Evolutionary conservation across 37 sponge, comb jelly and placozoan genomes (phyloP).

Genomic region (Cliona cf. orientalis): DNA sequence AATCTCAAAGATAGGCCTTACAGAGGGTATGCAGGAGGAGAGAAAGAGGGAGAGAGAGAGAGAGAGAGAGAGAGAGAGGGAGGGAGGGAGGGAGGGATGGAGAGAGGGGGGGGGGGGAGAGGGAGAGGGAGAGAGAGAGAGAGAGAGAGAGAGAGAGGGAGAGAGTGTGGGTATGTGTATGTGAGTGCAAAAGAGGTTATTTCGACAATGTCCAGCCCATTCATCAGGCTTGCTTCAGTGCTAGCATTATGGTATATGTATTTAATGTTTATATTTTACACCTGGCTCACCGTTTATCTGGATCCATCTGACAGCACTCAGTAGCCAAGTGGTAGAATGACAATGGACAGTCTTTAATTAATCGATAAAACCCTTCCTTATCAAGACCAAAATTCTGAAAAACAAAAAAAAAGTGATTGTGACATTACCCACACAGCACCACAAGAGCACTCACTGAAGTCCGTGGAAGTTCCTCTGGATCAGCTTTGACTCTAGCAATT

Average conservation of each 20-base stretch:
- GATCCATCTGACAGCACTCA: conserved; percentile 50
- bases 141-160: too few relatives aligned
- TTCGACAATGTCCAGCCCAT: neutral
- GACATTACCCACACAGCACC: neutral
- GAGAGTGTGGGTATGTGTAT: too few relatives aligned
- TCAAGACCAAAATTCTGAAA: conserved; percentile 82
- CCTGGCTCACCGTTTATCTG: conserved; percentile 59
- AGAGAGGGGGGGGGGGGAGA: neutral
- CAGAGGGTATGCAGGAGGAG: neutral
- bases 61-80: too few relatives aligned
- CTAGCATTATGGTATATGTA: neutral
- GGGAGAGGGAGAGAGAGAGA: neutral
- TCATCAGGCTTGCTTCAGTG: neutral
- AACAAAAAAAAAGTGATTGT: neutral
- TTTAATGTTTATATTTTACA: neutral
- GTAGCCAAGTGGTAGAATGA: conserved; percentile 73
- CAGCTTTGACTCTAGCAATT: conserved; percentile 80
- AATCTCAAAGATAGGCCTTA: conserved; percentile 41
- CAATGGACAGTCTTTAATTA: conserved; percentile 68
- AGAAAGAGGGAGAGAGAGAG: neutral
- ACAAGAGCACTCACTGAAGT: conserved; percentile 16
- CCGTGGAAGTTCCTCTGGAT: conserved; percentile 89
- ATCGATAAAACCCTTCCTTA: conserved; percentile 27
- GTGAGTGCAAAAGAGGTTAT: too few relatives aligned
- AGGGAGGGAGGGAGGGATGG: neutral